These are phyloP conservation scores for Siderastrea radians DNA, from an alignment of 92 coral and sea anemone species.

Conservation along the genomic window DNA sequence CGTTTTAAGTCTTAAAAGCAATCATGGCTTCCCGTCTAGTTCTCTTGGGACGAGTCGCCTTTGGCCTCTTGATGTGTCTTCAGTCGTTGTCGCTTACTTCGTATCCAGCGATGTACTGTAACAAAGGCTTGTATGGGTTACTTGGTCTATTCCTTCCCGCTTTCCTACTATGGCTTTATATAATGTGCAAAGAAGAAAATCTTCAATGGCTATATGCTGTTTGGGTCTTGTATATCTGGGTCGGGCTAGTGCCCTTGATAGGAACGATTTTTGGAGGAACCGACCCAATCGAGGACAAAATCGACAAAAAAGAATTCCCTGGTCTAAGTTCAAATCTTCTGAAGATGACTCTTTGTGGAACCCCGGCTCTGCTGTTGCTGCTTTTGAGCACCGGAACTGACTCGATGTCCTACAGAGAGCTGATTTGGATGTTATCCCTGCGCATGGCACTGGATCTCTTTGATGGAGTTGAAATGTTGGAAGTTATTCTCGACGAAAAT, in stretches of 20 bases:
- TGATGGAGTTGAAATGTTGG: slow-evolving; percentile 72
- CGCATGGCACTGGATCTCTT: slow-evolving; percentile 66
- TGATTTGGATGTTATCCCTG: slow-evolving; percentile 40
- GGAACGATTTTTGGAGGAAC: slow-evolving; percentile 27
- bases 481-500: slow-evolving; percentile 51
- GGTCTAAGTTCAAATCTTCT: slow-evolving; percentile 83
- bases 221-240: slow-evolving; percentile 38
- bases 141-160: slow-evolving; percentile 13
- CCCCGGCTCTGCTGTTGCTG: slow-evolving; percentile 73
- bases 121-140: slow-evolving; percentile 14
- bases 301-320: slow-evolving; percentile 41
- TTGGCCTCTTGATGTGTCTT: slow-evolving; percentile 13
- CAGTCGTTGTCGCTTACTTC: slow-evolving; percentile 49
- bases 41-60: slow-evolving; percentile 20
- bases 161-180: slow-evolving; percentile 23
- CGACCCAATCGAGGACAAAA: slow-evolving; percentile 38
- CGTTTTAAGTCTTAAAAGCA: no score
- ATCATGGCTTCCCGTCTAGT: slow-evolving; percentile 27
- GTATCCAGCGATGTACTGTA: slow-evolving; percentile 53
- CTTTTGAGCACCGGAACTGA: slow-evolving; percentile 55
- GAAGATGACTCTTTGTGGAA: slow-evolving; percentile 70
- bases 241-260: slow-evolving; percentile 42
- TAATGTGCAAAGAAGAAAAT: slow-evolving; percentile 14
- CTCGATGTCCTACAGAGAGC: slow-evolving; percentile 31
- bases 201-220: slow-evolving; percentile 52